Percentiles rank a stretch among this genome's conserved stretches.
Evolutionary conservation across 2,113 vertebrate genomes (phyloP).

Genomic region (Albula goreensis): DNA sequence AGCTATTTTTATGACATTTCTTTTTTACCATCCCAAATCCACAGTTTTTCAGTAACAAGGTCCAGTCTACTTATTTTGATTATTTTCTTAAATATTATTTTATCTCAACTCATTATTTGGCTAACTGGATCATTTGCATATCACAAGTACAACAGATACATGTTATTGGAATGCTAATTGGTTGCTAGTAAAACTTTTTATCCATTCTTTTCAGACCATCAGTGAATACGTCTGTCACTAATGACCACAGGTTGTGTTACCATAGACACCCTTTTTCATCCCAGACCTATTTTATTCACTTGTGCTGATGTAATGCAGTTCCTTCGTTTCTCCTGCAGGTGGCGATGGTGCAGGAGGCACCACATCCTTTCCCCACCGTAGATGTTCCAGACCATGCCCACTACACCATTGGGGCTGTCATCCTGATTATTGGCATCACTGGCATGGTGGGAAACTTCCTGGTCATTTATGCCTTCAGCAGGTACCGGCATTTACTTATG

Average conservation of each 20-base stretch:
- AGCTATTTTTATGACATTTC: no score
- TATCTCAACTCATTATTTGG: no score
- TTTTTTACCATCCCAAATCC: no score
- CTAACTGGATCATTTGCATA: no score
- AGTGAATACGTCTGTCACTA: neutral
- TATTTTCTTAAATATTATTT: no score
- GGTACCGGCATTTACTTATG: conserved; percentile 55
- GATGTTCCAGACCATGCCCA: conserved; percentile 88
- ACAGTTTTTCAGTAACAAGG: no score
- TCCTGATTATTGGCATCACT: conserved; percentile 84
- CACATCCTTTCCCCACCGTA: conserved; percentile 75
- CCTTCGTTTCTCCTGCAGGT: conserved; percentile 48
- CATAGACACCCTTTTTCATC: neutral
- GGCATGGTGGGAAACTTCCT: conserved; percentile 86
- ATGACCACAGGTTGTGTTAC: neutral
- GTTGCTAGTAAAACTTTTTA: no score
- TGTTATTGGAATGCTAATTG: no score
- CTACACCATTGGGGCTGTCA: conserved; percentile 81
- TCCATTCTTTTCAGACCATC: no score
- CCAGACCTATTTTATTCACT: neutral
- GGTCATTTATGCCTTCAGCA: conserved; percentile 91
- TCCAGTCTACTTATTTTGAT: no score
- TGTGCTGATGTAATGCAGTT: neutral
- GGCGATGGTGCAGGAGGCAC: conserved; percentile 42
- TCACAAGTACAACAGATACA: no score